Percentiles rank a stretch among this genome's conserved stretches.
Evolutionary conservation across 2,797 vertebrate species (phyloP).

Genomic region (Fistularia tabacaria): DNA sequence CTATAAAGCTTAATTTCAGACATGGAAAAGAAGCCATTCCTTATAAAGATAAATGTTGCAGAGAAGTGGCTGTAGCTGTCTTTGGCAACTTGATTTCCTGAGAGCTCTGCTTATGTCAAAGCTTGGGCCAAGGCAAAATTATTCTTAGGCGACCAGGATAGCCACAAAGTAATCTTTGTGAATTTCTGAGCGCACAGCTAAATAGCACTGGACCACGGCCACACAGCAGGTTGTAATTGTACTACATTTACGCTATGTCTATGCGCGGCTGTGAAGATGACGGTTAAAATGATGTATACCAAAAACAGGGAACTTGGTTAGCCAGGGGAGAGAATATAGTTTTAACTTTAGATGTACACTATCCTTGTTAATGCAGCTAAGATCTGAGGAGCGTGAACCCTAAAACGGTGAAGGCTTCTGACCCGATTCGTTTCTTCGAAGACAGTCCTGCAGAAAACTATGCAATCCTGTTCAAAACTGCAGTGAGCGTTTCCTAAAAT

Average conservation of each 20-base stretch:
- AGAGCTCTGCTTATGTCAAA: conserved; percentile 59
- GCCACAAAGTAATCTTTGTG: conserved; percentile 61
- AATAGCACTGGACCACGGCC: conserved; percentile 51
- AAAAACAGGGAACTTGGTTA: not conserved
- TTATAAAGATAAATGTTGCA: conserved; percentile 58
- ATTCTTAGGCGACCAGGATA: conserved; percentile 66
- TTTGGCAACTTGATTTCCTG: conserved; percentile 56
- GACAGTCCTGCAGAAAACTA: not conserved
- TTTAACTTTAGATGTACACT: too few species aligned
- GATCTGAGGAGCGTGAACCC: conserved; percentile 20
- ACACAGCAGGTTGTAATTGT: conserved; percentile 25
- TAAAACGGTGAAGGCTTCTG: conserved; percentile 16
- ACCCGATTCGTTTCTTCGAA: not conserved
- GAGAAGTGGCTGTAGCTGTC: conserved; percentile 31
- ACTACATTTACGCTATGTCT: conserved; percentile 7
- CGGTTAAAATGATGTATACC: not conserved
- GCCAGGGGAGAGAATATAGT: too few species aligned
- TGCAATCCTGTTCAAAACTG: not conserved
- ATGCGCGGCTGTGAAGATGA: not conserved
- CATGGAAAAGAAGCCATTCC: conserved; percentile 40
- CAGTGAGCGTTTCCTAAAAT: too few species aligned
- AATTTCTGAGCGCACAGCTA: conserved; percentile 54
- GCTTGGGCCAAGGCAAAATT: conserved; percentile 70
- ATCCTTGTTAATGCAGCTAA: conserved; percentile 3
- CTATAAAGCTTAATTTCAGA: conserved; percentile 36